phyloP scores from a whole-genome alignment of 2,113 vertebrate species.

The Thamnaconus septentrionalis region DNA sequence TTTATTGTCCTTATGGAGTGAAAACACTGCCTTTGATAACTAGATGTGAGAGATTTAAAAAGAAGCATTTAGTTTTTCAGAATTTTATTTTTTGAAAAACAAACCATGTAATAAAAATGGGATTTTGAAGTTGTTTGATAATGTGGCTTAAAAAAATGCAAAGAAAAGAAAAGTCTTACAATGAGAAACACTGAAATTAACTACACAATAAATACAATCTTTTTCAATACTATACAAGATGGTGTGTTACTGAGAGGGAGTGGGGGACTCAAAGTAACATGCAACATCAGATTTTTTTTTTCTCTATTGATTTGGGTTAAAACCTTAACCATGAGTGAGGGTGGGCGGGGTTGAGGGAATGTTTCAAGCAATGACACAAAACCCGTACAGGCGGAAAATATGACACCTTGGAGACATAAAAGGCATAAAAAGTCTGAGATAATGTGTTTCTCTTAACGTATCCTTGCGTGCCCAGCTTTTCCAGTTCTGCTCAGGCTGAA shows the following conservation, averaged over 20 bases:
- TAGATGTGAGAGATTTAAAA: too few species aligned
- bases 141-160: slow-evolving; percentile 2
- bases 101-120: slow-evolving; percentile 61
- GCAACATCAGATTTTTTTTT: slow-evolving; percentile 21
- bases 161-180: slow-evolving; percentile 38
- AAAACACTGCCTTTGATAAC: too few species aligned
- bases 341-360: slow-evolving; percentile 30
- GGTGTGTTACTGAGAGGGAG: slow-evolving; percentile 22
- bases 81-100: slow-evolving; percentile 66
- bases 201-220: slow-evolving; percentile 69
- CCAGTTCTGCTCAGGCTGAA: slow-evolving; percentile 54
- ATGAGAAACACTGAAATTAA: slow-evolving; percentile 31
- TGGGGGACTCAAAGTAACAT: slow-evolving; percentile 25
- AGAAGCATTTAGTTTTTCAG: background rate
- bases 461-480: slow-evolving; percentile 32
- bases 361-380: slow-evolving; percentile 50
- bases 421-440: slow-evolving; percentile 39
- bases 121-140: background rate
- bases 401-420: background rate
- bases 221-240: slow-evolving; percentile 57
- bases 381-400: slow-evolving; percentile 40
- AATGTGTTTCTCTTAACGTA: slow-evolving; percentile 6
- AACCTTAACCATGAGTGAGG: slow-evolving; percentile 16
- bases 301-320: slow-evolving; percentile 17
- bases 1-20: too few species aligned